Base-by-base conservation (phyloP, 2,888 invertebrate species). In the Lithosia quadra region DNA sequence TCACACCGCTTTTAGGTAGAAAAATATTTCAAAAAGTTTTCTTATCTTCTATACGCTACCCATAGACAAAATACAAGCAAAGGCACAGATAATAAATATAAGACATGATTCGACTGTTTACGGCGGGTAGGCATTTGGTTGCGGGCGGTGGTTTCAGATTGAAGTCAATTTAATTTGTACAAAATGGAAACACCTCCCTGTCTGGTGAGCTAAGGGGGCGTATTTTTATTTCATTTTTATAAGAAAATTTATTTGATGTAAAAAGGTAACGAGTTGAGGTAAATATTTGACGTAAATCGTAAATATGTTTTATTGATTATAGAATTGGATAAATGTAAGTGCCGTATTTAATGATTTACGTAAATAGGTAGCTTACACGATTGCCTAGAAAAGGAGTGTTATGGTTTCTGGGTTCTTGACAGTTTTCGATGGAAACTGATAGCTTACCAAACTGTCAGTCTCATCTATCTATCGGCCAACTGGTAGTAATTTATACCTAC, bases 111-210 rank as follows among this genome's bases (percentile, higher is more conserved):
- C 67, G 67, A 60, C 55, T 70, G 72, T 80, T 83, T 67, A 79
- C 80, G 80, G 77, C 71, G 67, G 72, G 71, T 80, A 72, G 76
- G 79, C 76, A 81, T 80, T 83, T 77, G 82, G 79, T 78, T 81
- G 74, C 76, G 67, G 76, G 77, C 75, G 79, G 67, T 76, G 81
- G 74, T 77, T 74, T 72, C 62, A 74, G 77, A 82, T 78, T 78
- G 79, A 79, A 77, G 68, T 76, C 78, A 84, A 88, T 88, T 84
- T 82, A 86, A 88, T 88, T 87, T 88, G 79, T 78, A 79, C 80
- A 86, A 88, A 88, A 88, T 88, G 84, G 79, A 81, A 85, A 79
- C 71, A 70, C 73, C 77, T 62, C 72, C 74, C 79, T 71, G 81
- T 74, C 78, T 79, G 77, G 67, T 70, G 65, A 75, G 74, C 66